Base-by-base conservation (phyloP, 1,140 invertebrate species). In the Macrocentrus cingulum region DNA sequence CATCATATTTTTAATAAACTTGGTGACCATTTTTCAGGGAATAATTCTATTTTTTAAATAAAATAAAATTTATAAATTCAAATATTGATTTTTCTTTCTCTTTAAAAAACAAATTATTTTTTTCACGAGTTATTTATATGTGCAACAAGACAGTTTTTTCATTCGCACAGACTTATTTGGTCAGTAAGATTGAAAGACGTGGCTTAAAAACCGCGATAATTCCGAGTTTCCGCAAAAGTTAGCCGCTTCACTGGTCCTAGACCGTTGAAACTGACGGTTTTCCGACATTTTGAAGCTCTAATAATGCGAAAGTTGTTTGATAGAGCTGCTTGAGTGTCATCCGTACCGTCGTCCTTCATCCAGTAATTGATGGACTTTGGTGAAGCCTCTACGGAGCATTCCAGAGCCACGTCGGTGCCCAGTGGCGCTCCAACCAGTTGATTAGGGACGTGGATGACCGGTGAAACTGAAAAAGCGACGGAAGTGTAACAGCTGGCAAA, bases 321-420 rank as follows among this genome's bases (percentile, higher is more conserved):
- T n/a, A n/a, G n/a, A n/a, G n/a, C n/a, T n/a, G n/a, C n/a, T n/a
- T n/a, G n/a, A n/a, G n/a, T n/a, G n/a, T n/a, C n/a, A 11, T 29
- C 74, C 84, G 84, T 82, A 92, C 89, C 88, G 59, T 84, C 85
- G 70, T 91, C 87, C 75, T 85, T 85, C 65, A 88, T 84, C 93
- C 92, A 95, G 75, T 91, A 92, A 81, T 91, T 93, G 79, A 94
- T 90, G 58, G 90, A 90, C 76, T 88, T 91, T 5, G 93, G 94
- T 52, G 87, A 94, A 6, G 93, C 91, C 72, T 95, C 92, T 19
- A 95, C 91, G 69, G 88, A 85, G 77, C 94, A 97, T 78, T 95
- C 92, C 49, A 96, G 81, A 9, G 87, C 88, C 53, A 96, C 91
- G 74, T 94, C 88, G 59, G 90, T 92, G 42, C 89, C 88, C 48